Evolutionary conservation across 2,113 vertebrate species (phyloP), one percentile per base, ranked within the genome.

Genomic region (Manacus vitellinus): DNA sequence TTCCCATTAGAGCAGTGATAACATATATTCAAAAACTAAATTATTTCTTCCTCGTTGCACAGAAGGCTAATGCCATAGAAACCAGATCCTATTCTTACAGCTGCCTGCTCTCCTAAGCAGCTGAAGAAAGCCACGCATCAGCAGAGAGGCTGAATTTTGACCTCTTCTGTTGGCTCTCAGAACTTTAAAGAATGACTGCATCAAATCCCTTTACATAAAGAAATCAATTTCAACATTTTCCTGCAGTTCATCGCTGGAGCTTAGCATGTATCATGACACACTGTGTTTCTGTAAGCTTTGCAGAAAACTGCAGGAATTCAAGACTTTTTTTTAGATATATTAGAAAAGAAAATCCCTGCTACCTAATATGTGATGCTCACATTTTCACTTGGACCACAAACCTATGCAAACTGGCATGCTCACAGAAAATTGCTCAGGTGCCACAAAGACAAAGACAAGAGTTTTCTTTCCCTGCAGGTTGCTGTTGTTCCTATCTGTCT

Each of bases 51-150:
- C 31, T 88, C 80, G 76, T 52, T 89, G 84, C 49, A 86, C 67
- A 68, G 51, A 77, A 80, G 56, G 52, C 72, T 81, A 90, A 94
- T 75, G 56, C 90, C 90, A 96, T 70, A 92, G 93, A 96, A 93
- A 96, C 74, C 85, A 83, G 66, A 73, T 74, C 37, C 51, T 70
- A 22, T 39, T 93, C 71, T 82, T 73, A 68, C 54, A 95, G 86
- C 44, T 92, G 70, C 35, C 56, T 77, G 63, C 24, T 63, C 78
- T 88, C 46, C 75, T 56, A 61, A 80, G 85, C 54, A 95, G 77
- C 63, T 76, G 43, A 89, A 89, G 75, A 63, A 89, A 85, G 79
- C n/a, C 84, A 92, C 0, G 0, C 27, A 59, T 44, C 67, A 85
- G 47, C 81, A 82, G 1, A 59, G 28, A 72, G 58, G 70, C 25